Evolutionary conservation across 1,140 invertebrate genomes (phyloP), one percentile per base, ranked within the genome.

Genomic region (Brachionus paranguensis): DNA sequence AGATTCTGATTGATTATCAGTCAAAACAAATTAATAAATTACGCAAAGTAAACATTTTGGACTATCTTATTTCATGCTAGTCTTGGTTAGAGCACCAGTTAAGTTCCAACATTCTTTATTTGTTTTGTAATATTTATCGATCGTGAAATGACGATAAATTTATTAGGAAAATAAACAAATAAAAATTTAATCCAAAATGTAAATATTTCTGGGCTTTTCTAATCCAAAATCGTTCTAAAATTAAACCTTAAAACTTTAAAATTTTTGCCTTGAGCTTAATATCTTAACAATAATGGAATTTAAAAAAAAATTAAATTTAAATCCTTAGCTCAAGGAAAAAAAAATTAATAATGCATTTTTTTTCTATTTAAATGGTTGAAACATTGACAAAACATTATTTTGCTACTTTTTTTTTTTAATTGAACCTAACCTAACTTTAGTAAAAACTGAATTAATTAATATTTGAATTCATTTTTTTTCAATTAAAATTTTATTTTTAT

Each of bases 11-110:
- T 68, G 65, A 68, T 68, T 68, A 29, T 68, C 65, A 68, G 33
- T 33, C 29, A 68, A 33, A 68, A 68, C 65, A 68, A 68, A 68
- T 68, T 68, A 33, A 41, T 33, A 68, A 68, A 68, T 68, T 68
- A 33, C 65, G 65, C 29, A 68, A 68, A 68, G 33, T 68, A 68
- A 68, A 68, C 65, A 68, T 68, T 68, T 33, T 68, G 33, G 33
- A 29, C 27, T 33, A 33, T 68, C 27, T 33, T 14, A 68, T 68
- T 68, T 33, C 65, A 33, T 53, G 47, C 17, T 17, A 53, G 47
- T 20, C 20, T 20, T 60, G n/a, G 53, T 60, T 60, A 60, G 53
- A 60, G 17, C 10, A 60, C 17, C 53, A 60, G 53, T 60, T 60
- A 20, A n/a, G 20, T 24, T 8, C 53, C 53, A 60, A 27, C n/a